phyloP scores from a whole-genome alignment of 2,113 vertebrate species.

The Lichenostomus cassidix region DNA sequence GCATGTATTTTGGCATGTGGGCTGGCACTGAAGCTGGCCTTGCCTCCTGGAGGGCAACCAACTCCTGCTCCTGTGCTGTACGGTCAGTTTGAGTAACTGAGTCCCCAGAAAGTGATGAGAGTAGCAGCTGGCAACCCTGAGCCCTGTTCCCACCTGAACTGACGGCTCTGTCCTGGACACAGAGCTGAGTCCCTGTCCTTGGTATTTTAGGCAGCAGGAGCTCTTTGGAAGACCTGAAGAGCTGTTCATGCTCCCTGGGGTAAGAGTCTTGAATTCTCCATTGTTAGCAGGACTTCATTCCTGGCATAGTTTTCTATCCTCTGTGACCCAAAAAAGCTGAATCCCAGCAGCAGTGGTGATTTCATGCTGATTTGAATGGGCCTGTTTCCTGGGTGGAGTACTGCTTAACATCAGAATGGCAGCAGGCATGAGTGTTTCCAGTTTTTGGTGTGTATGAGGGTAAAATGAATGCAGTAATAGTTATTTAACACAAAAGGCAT shows the following conservation, averaged over 20 bases:
- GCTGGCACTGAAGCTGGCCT: neutral
- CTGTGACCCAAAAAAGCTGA: neutral
- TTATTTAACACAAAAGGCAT: neutral
- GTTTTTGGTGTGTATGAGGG: neutral
- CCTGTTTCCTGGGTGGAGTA: neutral
- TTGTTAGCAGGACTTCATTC: neutral
- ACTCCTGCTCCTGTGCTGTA: neutral
- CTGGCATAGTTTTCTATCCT: neutral
- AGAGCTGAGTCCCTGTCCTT: neutral
- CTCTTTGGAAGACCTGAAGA: neutral
- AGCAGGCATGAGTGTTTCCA: neutral
- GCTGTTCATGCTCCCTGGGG: neutral
- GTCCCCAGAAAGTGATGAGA: rapidly evolving
- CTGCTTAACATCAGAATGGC: neutral
- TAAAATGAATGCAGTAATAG: neutral
- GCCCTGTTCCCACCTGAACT: neutral
- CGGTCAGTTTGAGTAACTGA: neutral
- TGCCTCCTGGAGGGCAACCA: neutral
- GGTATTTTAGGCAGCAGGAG: neutral
- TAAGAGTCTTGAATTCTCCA: neutral
- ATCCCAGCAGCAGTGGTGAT: neutral
- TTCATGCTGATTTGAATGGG: neutral
- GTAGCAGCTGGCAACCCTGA: neutral
- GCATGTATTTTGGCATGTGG: neutral
- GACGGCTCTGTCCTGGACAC: neutral